Evolutionary conservation across 2,888 invertebrate species (phyloP).

Genomic region (Argyresthia goedartella): DNA sequence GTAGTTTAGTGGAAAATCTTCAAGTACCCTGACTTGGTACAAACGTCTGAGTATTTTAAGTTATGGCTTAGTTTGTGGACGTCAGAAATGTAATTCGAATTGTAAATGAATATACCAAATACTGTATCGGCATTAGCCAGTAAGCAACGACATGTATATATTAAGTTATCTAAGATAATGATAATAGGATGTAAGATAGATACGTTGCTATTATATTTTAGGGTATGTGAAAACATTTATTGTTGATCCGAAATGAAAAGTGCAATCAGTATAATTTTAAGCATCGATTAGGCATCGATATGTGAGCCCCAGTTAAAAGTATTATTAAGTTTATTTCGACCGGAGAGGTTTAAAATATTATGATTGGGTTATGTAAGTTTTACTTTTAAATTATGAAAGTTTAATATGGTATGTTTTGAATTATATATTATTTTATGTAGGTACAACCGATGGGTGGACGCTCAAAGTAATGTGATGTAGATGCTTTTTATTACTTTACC

Average conservation of each 20-base stretch:
- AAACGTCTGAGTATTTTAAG: constrained; percentile 58
- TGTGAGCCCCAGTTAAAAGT: constrained; percentile 64
- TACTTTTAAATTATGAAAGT: constrained; percentile 65
- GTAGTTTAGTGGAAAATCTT: background rate
- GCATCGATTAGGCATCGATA: constrained; percentile 55
- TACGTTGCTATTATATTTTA: too few species aligned
- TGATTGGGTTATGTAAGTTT: constrained; percentile 64
- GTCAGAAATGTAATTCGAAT: constrained; percentile 32
- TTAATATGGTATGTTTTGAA: constrained; percentile 48
- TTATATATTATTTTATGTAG: constrained; percentile 40
- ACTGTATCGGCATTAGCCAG: constrained; percentile 15
- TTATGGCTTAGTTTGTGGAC: constrained; percentile 40
- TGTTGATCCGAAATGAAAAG: constrained; percentile 51
- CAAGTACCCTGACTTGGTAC: constrained; percentile 55
- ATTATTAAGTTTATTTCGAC: constrained; percentile 69
- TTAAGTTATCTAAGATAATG: too few species aligned
- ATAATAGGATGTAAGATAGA: background rate
- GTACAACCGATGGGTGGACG: constrained; percentile 33
- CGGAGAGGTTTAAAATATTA: constrained; percentile 67
- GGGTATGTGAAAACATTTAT: constrained; percentile 22
- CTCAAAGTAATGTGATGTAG: constrained; percentile 40
- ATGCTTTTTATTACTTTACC: background rate
- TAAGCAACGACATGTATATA: background rate
- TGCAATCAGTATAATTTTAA: constrained; percentile 68
- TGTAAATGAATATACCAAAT: constrained; percentile 70